Evolutionary conservation across 2,113 vertebrate species (phyloP).

Genomic region (Carollia perspicillata): DNA sequence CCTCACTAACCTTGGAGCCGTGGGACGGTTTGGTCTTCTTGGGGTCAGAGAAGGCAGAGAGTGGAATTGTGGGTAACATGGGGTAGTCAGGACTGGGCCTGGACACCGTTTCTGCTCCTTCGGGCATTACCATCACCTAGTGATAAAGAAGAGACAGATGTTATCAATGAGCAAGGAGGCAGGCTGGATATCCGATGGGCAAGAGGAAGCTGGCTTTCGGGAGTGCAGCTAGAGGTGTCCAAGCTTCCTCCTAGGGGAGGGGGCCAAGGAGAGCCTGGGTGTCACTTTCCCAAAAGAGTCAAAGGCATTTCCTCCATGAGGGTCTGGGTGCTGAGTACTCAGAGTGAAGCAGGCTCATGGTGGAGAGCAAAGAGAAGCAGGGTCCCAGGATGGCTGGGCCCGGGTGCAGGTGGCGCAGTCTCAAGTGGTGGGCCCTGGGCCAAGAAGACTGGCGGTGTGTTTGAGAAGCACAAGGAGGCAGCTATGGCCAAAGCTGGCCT

Average conservation of each 20-base stretch:
- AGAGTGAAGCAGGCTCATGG: background rate
- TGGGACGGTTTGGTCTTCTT: conserved; percentile 98
- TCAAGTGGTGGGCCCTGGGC: background rate
- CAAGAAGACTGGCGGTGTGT: background rate
- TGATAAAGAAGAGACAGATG: conserved; percentile 75
- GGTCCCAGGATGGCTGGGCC: conserved; percentile 62
- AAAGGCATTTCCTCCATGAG: background rate
- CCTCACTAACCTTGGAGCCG: conserved; percentile 93
- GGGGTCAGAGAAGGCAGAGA: conserved; percentile 98
- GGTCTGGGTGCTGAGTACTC: background rate
- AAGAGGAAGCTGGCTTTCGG: background rate
- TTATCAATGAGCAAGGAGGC: conserved; percentile 34
- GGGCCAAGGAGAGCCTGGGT: background rate
- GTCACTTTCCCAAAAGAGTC: background rate
- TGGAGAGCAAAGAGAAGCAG: conserved; percentile 46
- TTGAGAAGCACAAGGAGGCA: background rate
- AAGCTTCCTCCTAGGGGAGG: background rate
- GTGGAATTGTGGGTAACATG: conserved; percentile 97
- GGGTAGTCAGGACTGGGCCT: conserved; percentile 98
- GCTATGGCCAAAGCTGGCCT: background rate
- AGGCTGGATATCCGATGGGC: background rate
- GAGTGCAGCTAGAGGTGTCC: background rate
- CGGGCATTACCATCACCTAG: conserved; percentile 97
- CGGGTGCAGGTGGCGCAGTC: conserved; percentile 18
- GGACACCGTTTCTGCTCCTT: conserved; percentile 94